A percentile compares a stretch with the other conserved stretches of the same genome.
Evolutionary conservation across 1,140 invertebrate genomes (phyloP).

Genomic region (Trissolcus basalis): DNA sequence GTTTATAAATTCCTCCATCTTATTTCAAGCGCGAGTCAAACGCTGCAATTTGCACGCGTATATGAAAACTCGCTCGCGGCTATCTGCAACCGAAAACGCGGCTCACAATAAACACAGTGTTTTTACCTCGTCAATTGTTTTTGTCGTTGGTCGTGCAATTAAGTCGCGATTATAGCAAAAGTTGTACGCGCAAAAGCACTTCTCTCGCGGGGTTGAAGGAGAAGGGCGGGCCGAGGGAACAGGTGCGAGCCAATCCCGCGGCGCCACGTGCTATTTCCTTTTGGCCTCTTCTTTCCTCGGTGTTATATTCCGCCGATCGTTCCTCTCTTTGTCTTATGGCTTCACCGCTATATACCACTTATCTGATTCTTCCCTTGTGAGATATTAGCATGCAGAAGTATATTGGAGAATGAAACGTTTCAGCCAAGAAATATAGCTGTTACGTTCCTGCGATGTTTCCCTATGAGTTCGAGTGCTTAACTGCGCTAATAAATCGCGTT

Average conservation of each 20-base stretch:
- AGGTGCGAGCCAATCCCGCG: slow-evolving; percentile 72
- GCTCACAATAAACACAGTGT: no score
- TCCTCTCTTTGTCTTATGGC: slow-evolving; percentile 48
- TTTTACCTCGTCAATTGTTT: no score
- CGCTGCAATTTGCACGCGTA: no score
- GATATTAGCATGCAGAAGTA: slow-evolving; percentile 52
- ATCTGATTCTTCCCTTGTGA: slow-evolving; percentile 56
- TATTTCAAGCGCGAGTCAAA: no score
- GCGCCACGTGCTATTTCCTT: slow-evolving; percentile 72
- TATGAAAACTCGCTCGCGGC: no score
- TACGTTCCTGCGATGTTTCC: slow-evolving; percentile 36
- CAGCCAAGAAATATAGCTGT: slow-evolving; percentile 51
- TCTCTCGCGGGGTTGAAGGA: slow-evolving; percentile 60
- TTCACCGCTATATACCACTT: slow-evolving; percentile 31
- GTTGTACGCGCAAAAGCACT: slow-evolving; percentile 47
- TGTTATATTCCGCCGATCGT: slow-evolving; percentile 48
- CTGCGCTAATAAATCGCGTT: slow-evolving; percentile 33
- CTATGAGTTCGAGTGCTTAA: slow-evolving; percentile 38
- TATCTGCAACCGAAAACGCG: no score
- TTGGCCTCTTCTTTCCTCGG: slow-evolving; percentile 53
- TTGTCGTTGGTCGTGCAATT: background rate
- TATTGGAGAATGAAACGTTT: slow-evolving; percentile 52
- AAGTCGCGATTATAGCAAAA: slow-evolving; percentile 22
- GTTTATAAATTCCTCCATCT: slow-evolving; percentile 66
- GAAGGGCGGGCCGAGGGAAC: slow-evolving; percentile 71